Evolutionary conservation across 2,113 vertebrate genomes (phyloP).

Genomic region (Podarcis muralis): DNA sequence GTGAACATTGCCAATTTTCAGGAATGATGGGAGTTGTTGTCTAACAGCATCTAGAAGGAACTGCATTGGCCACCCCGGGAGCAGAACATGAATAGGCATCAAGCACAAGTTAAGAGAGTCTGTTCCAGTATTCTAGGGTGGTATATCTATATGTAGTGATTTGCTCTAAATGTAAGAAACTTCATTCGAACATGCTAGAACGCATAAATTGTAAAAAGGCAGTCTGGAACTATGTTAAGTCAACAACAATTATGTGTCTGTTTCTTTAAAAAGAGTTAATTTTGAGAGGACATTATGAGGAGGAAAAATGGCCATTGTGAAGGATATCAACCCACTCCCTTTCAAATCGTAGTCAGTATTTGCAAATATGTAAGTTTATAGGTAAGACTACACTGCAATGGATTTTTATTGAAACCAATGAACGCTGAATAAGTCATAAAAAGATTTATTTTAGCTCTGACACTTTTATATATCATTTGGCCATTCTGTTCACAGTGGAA

Average conservation of each 20-base stretch:
- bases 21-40: no score
- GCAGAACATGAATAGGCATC: neutral
- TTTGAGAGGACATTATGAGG: neutral
- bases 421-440: neutral
- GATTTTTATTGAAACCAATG: neutral
- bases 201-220: neutral
- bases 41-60: no score
- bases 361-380: neutral
- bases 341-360: neutral
- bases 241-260: no score
- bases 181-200: neutral
- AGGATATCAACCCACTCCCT: neutral
- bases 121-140: neutral
- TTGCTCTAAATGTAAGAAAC: neutral
- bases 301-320: neutral
- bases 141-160: neutral
- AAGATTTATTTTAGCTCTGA: neutral
- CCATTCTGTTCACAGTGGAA: neutral
- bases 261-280: neutral
- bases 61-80: no score
- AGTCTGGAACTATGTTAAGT: no score
- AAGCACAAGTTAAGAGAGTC: neutral
- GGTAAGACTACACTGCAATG: neutral
- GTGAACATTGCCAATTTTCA: no score
- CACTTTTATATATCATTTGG: neutral